A percentile compares a stretch with the other conserved stretches of the same genome.
These are phyloP conservation scores for Bujurquina vittata DNA, from an alignment of 2,113 vertebrate species.

Conservation along the genomic window DNA sequence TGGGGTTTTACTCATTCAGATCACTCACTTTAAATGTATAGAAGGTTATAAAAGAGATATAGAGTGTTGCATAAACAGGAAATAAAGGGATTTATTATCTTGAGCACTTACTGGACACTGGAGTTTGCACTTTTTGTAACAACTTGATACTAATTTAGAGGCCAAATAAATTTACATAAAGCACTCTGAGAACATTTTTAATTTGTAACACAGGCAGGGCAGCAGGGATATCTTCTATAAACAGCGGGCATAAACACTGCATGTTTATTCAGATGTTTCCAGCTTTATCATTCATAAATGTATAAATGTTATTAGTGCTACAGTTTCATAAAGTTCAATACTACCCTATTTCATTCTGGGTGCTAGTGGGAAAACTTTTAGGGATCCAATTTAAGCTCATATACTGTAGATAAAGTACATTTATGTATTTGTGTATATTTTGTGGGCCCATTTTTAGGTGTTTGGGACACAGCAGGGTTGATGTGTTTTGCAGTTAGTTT, in stretches of 20 bases:
- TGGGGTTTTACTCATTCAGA: constrained; percentile 36
- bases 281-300: not conserved
- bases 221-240: not conserved
- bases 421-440: too few relatives aligned
- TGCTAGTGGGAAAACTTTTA: not conserved
- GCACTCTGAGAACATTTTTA: not conserved
- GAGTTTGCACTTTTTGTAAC: constrained; percentile 5
- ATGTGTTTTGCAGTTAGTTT: not conserved
- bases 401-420: not conserved
- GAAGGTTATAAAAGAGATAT: not conserved
- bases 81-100: not conserved
- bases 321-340: not conserved
- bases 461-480: not conserved
- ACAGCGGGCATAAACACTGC: not conserved
- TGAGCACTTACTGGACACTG: not conserved
- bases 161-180: not conserved
- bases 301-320: not conserved
- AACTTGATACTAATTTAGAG: not conserved
- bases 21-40: constrained; percentile 35
- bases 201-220: not conserved
- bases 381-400: not conserved
- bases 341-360: not conserved
- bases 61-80: not conserved
- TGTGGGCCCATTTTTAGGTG: not conserved
- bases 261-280: not conserved